Base-by-base conservation (phyloP, 2,888 invertebrate species). In the Pocota personata region DNA sequence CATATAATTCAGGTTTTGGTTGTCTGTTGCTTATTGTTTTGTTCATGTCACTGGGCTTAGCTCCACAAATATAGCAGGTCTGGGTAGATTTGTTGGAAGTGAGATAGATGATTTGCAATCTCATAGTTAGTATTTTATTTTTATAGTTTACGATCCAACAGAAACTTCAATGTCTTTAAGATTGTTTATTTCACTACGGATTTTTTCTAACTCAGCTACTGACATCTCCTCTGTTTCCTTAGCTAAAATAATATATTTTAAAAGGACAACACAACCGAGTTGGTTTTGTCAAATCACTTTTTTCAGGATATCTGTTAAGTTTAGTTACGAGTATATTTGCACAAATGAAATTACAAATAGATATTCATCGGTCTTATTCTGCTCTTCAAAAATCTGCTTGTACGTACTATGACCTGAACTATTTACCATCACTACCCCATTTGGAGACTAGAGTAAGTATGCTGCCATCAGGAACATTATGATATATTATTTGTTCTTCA, bases 131-230 rank as follows among this genome's bases (percentile, higher is more conserved):
- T 21, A 12, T 14, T 37, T 58, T 24, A 60, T 43, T 27, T 24
- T 24, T n/a, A 60, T 43, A 60, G 24, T 62, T 62, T 46, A n/a
- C 46, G 14, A 62, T n/a, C 62, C 46, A 12, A 62, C 10, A 14
- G 0, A 3, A 60, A 43, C 14, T 14, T 43, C n/a, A 43, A 60
- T 40, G n/a, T 43, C 40, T 43, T 40, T 24, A 21, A 60, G 40
- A 60, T 60, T 40, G 4, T 43, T 16, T 24, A 60, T 43, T 60
- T 27, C n/a, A n/a, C n/a, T n/a, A n/a, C n/a, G n/a, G n/a, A n/a
- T n/a, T n/a, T n/a, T n/a, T n/a, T n/a, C n/a, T n/a, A n/a, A n/a
- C n/a, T n/a, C n/a, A n/a, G n/a, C n/a, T n/a, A n/a, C n/a, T n/a
- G n/a, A n/a, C n/a, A n/a, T 43, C 10, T 40, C 43, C 27, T 43